Conservation (phyloP, 1,140 invertebrate genomes). For the Atopsyche davidsoni region DNA sequence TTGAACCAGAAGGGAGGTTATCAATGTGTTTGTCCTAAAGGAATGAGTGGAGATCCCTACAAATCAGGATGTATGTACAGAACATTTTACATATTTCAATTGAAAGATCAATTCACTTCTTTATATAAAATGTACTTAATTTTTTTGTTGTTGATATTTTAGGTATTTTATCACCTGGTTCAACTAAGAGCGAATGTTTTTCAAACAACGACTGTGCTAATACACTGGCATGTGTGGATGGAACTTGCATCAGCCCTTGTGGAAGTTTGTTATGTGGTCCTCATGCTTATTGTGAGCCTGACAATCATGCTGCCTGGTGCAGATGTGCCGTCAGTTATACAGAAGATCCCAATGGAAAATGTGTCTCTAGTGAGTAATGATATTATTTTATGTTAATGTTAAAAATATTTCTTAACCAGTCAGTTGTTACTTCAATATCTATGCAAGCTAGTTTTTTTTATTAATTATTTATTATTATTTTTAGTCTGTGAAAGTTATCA, state of each 20-base stretch:
- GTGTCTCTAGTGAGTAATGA: slow-evolving; percentile 64
- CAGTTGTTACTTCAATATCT: too few relatives aligned
- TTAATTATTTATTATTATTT: slow-evolving; percentile 31
- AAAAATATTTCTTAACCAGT: too few relatives aligned
- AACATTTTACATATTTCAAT: background rate
- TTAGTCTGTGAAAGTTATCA: slow-evolving; percentile 72
- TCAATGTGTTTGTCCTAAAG: slow-evolving; percentile 75
- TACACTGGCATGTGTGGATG: slow-evolving; percentile 68
- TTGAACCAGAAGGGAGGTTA: slow-evolving; percentile 80
- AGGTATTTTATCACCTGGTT: slow-evolving; percentile 33
- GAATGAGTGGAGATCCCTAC: slow-evolving; percentile 77
- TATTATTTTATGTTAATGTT: too few relatives aligned
- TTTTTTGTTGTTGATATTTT: slow-evolving; percentile 1
- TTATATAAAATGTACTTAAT: background rate
- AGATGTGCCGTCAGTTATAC: slow-evolving; percentile 75
- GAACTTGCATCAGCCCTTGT: slow-evolving; percentile 77
- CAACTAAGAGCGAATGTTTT: slow-evolving; percentile 57
- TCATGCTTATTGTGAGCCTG: slow-evolving; percentile 81
- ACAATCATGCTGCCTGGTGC: slow-evolving; percentile 84
- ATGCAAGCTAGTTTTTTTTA: too few relatives aligned
- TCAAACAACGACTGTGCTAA: slow-evolving; percentile 72
- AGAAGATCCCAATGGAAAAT: slow-evolving; percentile 68
- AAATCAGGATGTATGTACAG: slow-evolving; percentile 65
- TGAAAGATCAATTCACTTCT: background rate
- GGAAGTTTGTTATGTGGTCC: slow-evolving; percentile 68